These are phyloP conservation scores for Teleogryllus oceanicus DNA, from an alignment of 2,888 invertebrate species.

Conservation along the genomic window DNA sequence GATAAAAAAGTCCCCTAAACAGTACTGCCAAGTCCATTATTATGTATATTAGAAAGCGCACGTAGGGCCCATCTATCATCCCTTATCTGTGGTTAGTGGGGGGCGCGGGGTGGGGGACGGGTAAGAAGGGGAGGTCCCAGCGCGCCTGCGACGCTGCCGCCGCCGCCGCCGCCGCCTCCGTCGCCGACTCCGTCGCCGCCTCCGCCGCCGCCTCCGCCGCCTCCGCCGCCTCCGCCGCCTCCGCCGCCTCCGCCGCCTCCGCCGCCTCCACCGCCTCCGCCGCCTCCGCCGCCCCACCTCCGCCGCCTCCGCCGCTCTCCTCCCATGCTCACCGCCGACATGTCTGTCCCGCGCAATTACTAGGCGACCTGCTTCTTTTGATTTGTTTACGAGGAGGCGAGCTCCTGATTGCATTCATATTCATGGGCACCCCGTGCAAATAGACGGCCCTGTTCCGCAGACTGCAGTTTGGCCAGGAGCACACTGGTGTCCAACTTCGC, in stretches of 20 bases:
- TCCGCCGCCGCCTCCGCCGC: not conserved
- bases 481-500: no score
- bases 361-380: not conserved
- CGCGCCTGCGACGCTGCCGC: no score
- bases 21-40: not conserved
- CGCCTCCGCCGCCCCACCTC: not conserved
- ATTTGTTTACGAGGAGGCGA: not conserved
- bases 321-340: not conserved
- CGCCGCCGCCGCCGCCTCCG: not conserved
- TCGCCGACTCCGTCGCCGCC: not conserved
- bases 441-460: not conserved
- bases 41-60: constrained; percentile 18
- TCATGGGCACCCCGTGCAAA: not conserved
- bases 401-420: not conserved
- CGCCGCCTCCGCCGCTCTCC: not conserved
- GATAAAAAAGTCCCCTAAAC: constrained; percentile 18
- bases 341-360: no score
- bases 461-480: no score
- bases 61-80: constrained; percentile 4
- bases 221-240: not conserved
- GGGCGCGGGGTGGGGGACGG: not conserved
- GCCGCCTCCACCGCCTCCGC: no score
- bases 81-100: not conserved
- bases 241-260: not conserved
- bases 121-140: no score